Base-by-base conservation (phyloP, 2,113 vertebrate species). In the Actinemys pallida region DNA sequence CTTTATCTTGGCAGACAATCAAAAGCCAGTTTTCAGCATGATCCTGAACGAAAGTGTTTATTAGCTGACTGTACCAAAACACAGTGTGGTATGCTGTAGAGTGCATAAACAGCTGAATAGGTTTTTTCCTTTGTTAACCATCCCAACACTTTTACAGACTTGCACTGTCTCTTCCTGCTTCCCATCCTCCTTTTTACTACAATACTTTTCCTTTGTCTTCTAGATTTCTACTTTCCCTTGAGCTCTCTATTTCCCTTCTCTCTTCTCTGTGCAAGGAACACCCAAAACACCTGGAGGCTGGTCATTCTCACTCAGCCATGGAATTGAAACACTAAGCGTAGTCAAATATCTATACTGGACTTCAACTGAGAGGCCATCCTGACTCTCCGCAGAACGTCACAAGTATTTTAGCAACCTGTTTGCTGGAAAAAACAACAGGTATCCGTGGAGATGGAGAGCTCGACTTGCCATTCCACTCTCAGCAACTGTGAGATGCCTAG, bases 211-310 rank as follows among this genome's bases (percentile, higher is more conserved):
- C 7, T 92, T 81, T 90, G 31, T 89, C 35, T 86, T 25, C 16
- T 81, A 50, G 5, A 83, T 56, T 31, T 88, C 90, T 86, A 80
- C 10, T 84, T 81, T 87, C 47, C 31, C 57, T 25, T 22, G 8
- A 90, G 31, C 11, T 56, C 14, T n/a, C 81, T 81, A 76, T 84
- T 76, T 79, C 90, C 49, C 35, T 76, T 54, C 1, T 0, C 75
- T 90, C 29, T 69, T 81, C 59, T 42, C 90, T 83, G 88, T 42
- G 75, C 35, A 93, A 94, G 59, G 59, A 91, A 88, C n/a, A 59
- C n/a, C 57, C 45, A 1, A 50, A 62, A 62, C 84, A 90, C 65
- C 31, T 59, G n/a, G 50, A 8, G 17, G 19, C 31, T 82, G 83
- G 20, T 75, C 90, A 84, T 54, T 86, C 49, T 72, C 87, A 47